Evolutionary conservation across 2,113 vertebrate species (phyloP).

Genomic region (Salvelinus alpinus): DNA sequence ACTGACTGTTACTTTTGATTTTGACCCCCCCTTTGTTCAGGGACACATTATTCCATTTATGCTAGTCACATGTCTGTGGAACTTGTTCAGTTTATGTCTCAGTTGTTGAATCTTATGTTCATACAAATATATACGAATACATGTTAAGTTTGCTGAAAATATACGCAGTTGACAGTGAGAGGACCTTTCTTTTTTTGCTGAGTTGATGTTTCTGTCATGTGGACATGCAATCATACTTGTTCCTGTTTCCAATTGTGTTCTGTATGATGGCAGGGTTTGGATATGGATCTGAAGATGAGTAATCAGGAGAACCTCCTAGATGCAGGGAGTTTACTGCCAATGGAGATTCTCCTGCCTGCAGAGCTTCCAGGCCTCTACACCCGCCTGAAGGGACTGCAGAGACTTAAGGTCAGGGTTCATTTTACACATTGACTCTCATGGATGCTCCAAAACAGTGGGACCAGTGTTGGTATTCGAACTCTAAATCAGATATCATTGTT

Average conservation of each 20-base stretch:
- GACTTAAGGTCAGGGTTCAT: constrained; percentile 73
- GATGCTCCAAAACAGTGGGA: neutral
- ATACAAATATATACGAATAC: too few species aligned
- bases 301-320: constrained; percentile 80
- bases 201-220: neutral
- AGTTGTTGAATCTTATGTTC: too few species aligned
- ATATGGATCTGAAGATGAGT: constrained; percentile 79
- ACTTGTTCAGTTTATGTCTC: too few species aligned
- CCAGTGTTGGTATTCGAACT: neutral
- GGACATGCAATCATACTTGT: too few species aligned
- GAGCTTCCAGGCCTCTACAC: constrained; percentile 77
- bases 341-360: constrained; percentile 58
- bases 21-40: too few species aligned
- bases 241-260: neutral
- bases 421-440: neutral
- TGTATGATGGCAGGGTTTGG: constrained; percentile 71
- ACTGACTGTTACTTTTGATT: too few species aligned
- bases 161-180: too few species aligned
- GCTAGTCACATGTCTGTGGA: too few species aligned
- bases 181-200: too few species aligned
- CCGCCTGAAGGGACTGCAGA: constrained; percentile 79
- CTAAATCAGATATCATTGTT: neutral
- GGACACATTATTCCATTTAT: too few species aligned
- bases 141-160: too few species aligned
- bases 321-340: constrained; percentile 71